Evolutionary conservation across 2,888 invertebrate genomes (phyloP), one percentile per base, ranked within the genome.

Genomic region (Parthenolecanium corni): DNA sequence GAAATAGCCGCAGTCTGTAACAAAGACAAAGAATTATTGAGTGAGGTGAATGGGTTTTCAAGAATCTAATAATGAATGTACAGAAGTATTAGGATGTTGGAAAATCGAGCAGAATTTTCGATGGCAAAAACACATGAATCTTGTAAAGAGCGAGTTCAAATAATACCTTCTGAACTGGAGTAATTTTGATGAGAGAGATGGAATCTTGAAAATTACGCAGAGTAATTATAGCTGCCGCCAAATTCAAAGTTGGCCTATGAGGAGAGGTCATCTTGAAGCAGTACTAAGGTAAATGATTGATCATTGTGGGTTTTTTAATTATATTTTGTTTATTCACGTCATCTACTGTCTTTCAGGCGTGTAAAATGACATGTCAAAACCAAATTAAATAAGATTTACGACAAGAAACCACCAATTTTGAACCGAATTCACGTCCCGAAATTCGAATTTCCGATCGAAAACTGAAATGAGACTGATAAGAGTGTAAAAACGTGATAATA

Each of bases 1-100:
- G 63, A 63, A n/a, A 63, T 36, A 2, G 46, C 63, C n/a, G 53
- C 47, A 14, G 44, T 52, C 62, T 62, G 21, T 38, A 47, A 24
- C 18, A 51, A 51, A 52, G 11, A 49, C 5, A 21, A 20, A 23
- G 18, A 21, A 42, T 42, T 18, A 18, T 14, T 3, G n/a, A 20
- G 14, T 49, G 46, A n/a, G 16, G 16, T 5, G 46, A n/a, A 46
- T 46, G 16, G 6, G 11, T n/a, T 46, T 46, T 46, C 16, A 14
- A 46, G 16, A 9, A 52, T 52, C 2, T 11, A 24, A 52, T 36
- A n/a, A n/a, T 23, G 24, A 23, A 6, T 24, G 24, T 23, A 24
- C 23, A 6, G 6, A 14, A 5, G 9, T 25, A 36, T n/a, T 18
- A 31, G 52, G 11, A 20, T 20, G 3, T 52, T 36, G 16, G 16